Evolutionary conservation across 2,797 vertebrate species (phyloP).

Genomic region (Champsocephalus gunnari): DNA sequence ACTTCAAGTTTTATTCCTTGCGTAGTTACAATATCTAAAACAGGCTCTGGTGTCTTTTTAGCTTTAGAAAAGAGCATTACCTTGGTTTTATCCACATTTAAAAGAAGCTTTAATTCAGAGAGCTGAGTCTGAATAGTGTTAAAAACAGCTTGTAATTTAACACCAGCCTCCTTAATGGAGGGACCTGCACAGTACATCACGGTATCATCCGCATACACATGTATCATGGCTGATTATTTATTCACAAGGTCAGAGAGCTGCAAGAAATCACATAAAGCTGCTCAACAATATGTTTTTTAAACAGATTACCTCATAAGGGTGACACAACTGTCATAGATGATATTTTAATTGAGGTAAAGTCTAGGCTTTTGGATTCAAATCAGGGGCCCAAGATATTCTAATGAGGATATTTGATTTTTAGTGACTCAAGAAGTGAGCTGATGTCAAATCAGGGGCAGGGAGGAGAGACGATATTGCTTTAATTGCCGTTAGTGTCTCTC

Average conservation of each 20-base stretch:
- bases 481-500: constrained; percentile 10
- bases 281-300: constrained; percentile 1
- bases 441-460: neutral
- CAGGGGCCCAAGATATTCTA: neutral
- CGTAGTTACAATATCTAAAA: too few relatives aligned
- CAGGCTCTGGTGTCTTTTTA: too few relatives aligned
- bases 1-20: too few relatives aligned
- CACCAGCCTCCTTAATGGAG: too few relatives aligned
- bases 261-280: neutral
- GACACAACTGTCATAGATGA: neutral
- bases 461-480: constrained; percentile 3
- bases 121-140: too few relatives aligned
- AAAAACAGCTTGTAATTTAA: too few relatives aligned
- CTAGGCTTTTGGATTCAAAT: neutral
- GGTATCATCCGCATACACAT: too few relatives aligned
- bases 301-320: neutral
- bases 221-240: constrained; percentile 9
- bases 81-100: too few relatives aligned
- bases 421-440: neutral
- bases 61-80: too few relatives aligned
- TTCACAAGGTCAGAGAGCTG: constrained; percentile 1
- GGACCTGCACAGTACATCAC: too few relatives aligned
- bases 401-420: neutral
- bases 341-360: constrained; percentile 11
- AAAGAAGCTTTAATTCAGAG: too few relatives aligned